Evolutionary conservation across 1,140 invertebrate species (phyloP), one percentile per base, ranked within the genome.

Genomic region (Drosophila ohnishii): DNA sequence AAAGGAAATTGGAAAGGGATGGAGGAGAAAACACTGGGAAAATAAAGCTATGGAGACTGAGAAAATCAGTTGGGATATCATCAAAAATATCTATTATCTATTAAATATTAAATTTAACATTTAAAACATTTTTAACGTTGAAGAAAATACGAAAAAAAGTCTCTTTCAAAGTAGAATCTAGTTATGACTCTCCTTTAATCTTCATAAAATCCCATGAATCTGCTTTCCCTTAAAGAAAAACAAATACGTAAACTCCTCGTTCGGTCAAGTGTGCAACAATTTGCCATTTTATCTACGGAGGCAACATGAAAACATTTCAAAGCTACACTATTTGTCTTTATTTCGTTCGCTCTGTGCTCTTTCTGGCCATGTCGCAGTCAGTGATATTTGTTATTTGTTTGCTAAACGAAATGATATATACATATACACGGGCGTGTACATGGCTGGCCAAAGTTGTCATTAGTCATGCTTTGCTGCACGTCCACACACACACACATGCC

Each of bases 361-460:
- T 22, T 42, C 10, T 53, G 7, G 14, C 19, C 14, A 39, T 45
- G 40, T 37, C 28, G n/a, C 32, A 47, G 53, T 47, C 60, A 63
- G 47, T 77, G 75, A 76, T 86, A 78, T 86, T 79, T 87, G 83
- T 87, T 86, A 75, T 87, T 86, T 87, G 83, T 87, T 86, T 87
- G 78, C 82, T 78, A 79, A 87, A 57, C 71, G 78, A 87, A 83
- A 86, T 86, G 71, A 87, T 82, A 87, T 86, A 87, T 82, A 60
- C 51, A 35, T 55, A 37, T 25, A 55, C 35, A 37, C 45, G 45
- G 56, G 44, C 67, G 51, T 69, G 57, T 65, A 80, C 72, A 69
- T 58, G 65, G 73, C 73, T 65, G 70, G 65, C 78, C 78, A 86
- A 59, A 81, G 75, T 75, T 81, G 80, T 87, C 83, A 87, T 86